Conservation (phyloP, 2,888 invertebrate species). For the Chloroclysta siterata region DNA sequence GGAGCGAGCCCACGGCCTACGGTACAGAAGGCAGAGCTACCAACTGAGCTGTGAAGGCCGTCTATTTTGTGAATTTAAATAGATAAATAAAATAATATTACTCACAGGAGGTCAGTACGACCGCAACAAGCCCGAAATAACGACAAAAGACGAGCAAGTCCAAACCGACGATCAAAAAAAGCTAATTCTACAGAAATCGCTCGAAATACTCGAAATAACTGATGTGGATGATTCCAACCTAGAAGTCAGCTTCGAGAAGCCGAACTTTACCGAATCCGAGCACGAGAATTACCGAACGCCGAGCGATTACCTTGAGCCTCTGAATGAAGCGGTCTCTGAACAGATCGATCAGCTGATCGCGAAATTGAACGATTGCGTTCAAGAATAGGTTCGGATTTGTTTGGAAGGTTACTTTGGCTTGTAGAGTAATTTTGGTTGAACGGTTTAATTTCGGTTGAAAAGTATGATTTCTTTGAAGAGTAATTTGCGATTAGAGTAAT, state of each 20-base stretch:
- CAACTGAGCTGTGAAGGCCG: too few relatives aligned
- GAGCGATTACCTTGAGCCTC: constrained; percentile 68
- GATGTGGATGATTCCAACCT: constrained; percentile 51
- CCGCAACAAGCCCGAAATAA: constrained; percentile 30
- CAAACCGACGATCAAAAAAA: constrained; percentile 58
- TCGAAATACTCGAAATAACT: constrained; percentile 68
- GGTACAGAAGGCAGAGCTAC: too few relatives aligned
- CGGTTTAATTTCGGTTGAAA: not conserved
- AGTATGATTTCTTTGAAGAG: too few relatives aligned
- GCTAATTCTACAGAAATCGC: constrained; percentile 60
- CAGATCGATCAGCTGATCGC: constrained; percentile 76
- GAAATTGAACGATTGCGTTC: constrained; percentile 67
- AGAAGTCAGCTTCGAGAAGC: constrained; percentile 71
- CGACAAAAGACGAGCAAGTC: constrained; percentile 60
- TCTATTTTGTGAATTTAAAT: too few relatives aligned
- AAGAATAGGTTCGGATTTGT: constrained; percentile 52
- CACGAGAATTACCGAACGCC: constrained; percentile 71
- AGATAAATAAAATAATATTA: not conserved
- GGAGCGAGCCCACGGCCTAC: too few relatives aligned
- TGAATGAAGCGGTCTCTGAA: constrained; percentile 69
- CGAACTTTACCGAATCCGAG: constrained; percentile 63
- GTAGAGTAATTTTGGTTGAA: constrained; percentile 2
- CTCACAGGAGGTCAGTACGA: constrained; percentile 21
- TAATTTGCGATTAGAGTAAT: not conserved
- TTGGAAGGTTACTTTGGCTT: constrained; percentile 1